phyloP scores from a whole-genome alignment of 2,888 invertebrate species.

The Mesochorus sp. region DNA sequence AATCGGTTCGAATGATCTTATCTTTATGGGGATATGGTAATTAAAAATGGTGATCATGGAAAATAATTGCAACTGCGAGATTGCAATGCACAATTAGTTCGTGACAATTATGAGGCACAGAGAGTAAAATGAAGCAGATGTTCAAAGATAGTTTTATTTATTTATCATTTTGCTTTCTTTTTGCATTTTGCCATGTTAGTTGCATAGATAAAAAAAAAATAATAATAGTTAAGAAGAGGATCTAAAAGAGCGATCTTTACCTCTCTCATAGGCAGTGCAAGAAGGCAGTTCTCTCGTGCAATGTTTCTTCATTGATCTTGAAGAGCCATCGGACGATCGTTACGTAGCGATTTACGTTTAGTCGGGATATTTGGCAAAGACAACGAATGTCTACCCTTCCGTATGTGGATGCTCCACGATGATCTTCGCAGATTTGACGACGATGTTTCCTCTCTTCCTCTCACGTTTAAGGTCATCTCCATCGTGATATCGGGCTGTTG shows the following conservation, averaged over 20 bases:
- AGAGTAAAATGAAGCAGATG: too few species aligned
- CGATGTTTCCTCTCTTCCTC: slow-evolving; percentile 79
- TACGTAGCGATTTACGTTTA: slow-evolving; percentile 16
- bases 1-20: too few species aligned
- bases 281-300: slow-evolving; percentile 28
- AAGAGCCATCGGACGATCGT: slow-evolving; percentile 37
- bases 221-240: background rate
- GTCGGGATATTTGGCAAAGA: background rate
- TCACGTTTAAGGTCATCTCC: slow-evolving; percentile 69
- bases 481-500: slow-evolving; percentile 65
- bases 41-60: too few species aligned
- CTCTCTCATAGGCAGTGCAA: slow-evolving; percentile 55
- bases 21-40: too few species aligned
- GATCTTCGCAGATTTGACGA: slow-evolving; percentile 79
- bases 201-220: too few species aligned
- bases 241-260: slow-evolving; percentile 40
- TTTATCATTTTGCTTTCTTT: background rate
- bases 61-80: too few species aligned
- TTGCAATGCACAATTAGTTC: too few species aligned
- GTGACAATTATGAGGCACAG: too few species aligned
- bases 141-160: too few species aligned
- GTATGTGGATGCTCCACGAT: slow-evolving; percentile 80
- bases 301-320: slow-evolving; percentile 46
- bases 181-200: too few species aligned
- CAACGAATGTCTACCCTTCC: slow-evolving; percentile 79